Base-by-base conservation (phyloP, 2,888 invertebrate species). In the Synanthedon andrenaeformis region DNA sequence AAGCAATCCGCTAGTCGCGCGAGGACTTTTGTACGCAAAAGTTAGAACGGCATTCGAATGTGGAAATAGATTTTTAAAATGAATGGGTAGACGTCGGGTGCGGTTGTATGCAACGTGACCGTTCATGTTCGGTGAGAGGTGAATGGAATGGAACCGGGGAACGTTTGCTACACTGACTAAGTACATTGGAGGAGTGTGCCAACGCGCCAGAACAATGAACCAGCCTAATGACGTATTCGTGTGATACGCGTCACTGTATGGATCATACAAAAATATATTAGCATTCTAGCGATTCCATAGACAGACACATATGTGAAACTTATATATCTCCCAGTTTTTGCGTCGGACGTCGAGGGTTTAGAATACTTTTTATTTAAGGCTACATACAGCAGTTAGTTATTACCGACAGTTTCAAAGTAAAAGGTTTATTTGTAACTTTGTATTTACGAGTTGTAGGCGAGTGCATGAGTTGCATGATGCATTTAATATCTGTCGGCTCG, bases 51-150 rank as follows among this genome's bases (percentile, higher is more conserved):
- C 35, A 35, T 10, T 41, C 42, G 50, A 52, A 53, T 57, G 56
- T 54, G n/a, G 52, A 52, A 54, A 60, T 54, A 56, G 55, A 55
- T 57, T 58, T 61, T 58, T 59, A 57, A 59, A 63, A 61, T 56
- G 55, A 59, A 19, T 53, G 57, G 57, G 58, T 56, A 60, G 64
- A 59, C 52, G 58, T 55, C 51, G 58, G 58, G 58, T 52, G 59
- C 58, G 57, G 57, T 54, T 50, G 56, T 59, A 59, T 61, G 61
- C 65, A 63, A 60, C 64, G 70, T 71, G 74, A 74, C 78, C 78
- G 79, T 80, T 82, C 78, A 77, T 76, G 81, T 78, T 77, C 78
- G 76, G 86, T 84, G 81, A 85, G 86, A 86, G 86, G 86, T 85
- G 84, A 86, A 83, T 81, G 84, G 84, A 23, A 23, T 23, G 35